A percentile compares a stretch with the other conserved stretches of the same genome.
These are phyloP conservation scores for Phoebastria nigripes DNA, from an alignment of 2,797 vertebrate genomes.

Conservation along the genomic window DNA sequence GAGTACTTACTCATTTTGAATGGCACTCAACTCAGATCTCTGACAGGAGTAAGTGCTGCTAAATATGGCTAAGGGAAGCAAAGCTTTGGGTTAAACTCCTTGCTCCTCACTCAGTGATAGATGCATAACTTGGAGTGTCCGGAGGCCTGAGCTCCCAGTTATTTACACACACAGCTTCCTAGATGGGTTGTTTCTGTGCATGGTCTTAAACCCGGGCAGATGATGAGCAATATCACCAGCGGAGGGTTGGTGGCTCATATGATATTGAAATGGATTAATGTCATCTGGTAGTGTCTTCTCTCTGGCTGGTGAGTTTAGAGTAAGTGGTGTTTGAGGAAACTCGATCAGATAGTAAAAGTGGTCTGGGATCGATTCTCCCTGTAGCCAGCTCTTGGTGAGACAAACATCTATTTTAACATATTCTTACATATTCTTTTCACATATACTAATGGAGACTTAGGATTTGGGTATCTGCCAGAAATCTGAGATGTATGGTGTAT, in stretches of 20 bases:
- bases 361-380: neutral
- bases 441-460: neutral
- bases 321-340: neutral
- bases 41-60: neutral
- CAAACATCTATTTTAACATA: neutral
- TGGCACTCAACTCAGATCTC: neutral
- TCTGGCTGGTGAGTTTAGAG: neutral
- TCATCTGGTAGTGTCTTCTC: neutral
- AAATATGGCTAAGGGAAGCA: neutral
- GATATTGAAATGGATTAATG: neutral
- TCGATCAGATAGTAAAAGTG: neutral
- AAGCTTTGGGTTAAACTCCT: neutral
- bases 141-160: neutral
- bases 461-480: neutral
- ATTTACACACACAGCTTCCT: neutral
- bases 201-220: neutral
- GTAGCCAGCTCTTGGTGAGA: neutral
- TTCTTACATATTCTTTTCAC: neutral
- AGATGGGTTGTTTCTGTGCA: neutral
- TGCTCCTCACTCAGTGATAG: neutral
- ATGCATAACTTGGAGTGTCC: neutral
- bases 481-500: neutral
- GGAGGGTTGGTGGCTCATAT: neutral
- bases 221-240: neutral
- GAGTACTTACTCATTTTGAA: neutral